Evolutionary conservation across 2,113 vertebrate genomes (phyloP), one percentile per base, ranked within the genome.

Genomic region (Lycaon pictus): DNA sequence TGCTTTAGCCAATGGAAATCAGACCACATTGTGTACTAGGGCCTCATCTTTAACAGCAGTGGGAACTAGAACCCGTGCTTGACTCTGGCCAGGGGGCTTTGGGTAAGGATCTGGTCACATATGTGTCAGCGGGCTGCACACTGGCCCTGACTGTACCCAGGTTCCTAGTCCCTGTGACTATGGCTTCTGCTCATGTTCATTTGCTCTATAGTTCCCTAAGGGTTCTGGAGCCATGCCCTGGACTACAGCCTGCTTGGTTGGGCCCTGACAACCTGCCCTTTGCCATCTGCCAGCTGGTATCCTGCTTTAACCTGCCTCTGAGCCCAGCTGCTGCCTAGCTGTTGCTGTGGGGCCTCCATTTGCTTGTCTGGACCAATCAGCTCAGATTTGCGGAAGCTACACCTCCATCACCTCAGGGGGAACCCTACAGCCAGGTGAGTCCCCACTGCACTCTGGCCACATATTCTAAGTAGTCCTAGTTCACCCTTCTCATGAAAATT

Each of bases 181-280:
- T 56, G 77, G 90, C 53, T 96, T 97, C 79, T 87, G 62, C 79
- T 69, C 55, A 35, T 86, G 72, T 93, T 87, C 89, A 90, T 97
- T 96, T 97, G 92, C 83, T 97, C 82, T 79, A 19, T 8, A 53
- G 92, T 76, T 91, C 92, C 93, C 82, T 0, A 5, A 83, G 90
- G 86, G 89, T 63, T 32, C 96, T 98, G 97, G 97, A 98, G 92
- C 72, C 65, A 62, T 96, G 97, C 95, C 97, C 93, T 89, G 93
- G 87, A 63, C 89, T 23, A 16, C 27, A 83, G 96, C 90, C 97
- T 85, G 67, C 86, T 83, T 95, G 79, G 32, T 60, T 37, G 53
- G 51, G 19, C 55, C 74, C 71, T 80, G 86, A 95, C 90, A 96
- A 92, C 89, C 83, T 60, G 82, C 86, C 93, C 88, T 4, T 83